These are phyloP conservation scores for Etheostoma perlongum DNA, from an alignment of 2,797 vertebrate species.

Conservation along the genomic window DNA sequence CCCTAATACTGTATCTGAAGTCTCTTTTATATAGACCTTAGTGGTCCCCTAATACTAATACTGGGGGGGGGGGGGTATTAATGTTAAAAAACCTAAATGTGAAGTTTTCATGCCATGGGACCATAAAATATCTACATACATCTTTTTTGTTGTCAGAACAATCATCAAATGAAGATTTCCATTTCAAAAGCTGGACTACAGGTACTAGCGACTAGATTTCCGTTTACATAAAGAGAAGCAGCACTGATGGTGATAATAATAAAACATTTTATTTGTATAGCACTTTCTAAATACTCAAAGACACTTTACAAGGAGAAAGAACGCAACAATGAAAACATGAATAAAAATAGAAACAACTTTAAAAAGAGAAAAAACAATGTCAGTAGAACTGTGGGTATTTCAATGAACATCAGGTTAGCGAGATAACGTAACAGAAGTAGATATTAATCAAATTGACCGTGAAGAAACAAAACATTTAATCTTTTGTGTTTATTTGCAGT, in stretches of 20 bases:
- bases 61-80: no score
- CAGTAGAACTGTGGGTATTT: conserved; percentile 79
- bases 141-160: no score
- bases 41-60: no score
- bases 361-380: conserved; percentile 80
- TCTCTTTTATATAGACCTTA: no score
- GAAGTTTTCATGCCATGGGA: no score
- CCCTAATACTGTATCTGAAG: no score
- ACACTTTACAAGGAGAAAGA: conserved; percentile 84
- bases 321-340: conserved; percentile 81
- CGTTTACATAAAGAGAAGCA: conserved; percentile 15
- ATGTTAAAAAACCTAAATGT: no score
- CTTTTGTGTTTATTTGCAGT: conserved; percentile 8
- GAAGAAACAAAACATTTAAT: neutral
- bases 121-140: no score
- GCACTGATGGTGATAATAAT: conserved; percentile 77
- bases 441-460: conserved; percentile 46
- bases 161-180: no score
- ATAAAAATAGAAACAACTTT: conserved; percentile 83
- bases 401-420: conserved; percentile 75
- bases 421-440: conserved; percentile 68
- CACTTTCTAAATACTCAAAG: conserved; percentile 86
- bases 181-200: no score
- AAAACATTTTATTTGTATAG: conserved; percentile 87
- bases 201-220: neutral